Evolutionary conservation across 1,140 invertebrate genomes (phyloP).

Genomic region (Bombus waltoni): DNA sequence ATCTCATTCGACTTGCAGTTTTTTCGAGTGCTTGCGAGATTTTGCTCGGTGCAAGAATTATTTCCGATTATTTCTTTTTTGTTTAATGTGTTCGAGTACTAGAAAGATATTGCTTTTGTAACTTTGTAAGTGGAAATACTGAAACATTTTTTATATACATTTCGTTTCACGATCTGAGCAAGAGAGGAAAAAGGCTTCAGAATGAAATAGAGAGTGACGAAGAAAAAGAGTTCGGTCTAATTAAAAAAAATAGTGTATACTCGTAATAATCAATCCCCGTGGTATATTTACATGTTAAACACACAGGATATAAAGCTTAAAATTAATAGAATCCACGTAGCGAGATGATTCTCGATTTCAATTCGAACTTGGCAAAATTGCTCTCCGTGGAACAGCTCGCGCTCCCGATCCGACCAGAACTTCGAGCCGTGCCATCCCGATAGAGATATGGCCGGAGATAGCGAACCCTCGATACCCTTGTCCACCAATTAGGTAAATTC

Average conservation of each 20-base stretch:
- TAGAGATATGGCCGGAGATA: slow-evolving; percentile 67
- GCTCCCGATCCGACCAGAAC: background rate
- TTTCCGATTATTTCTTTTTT: background rate
- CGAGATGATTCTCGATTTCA: slow-evolving; percentile 60
- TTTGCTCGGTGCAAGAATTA: slow-evolving; percentile 1
- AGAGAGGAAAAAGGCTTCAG: too few relatives aligned
- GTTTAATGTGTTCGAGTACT: background rate
- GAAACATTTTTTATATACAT: background rate
- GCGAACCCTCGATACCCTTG: slow-evolving; percentile 56
- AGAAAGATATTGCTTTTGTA: background rate
- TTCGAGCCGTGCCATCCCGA: slow-evolving; percentile 25
- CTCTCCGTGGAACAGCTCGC: background rate
- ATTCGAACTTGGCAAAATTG: slow-evolving; percentile 62
- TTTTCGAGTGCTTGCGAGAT: background rate
- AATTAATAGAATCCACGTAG: background rate
- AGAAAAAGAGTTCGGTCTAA: too few relatives aligned
- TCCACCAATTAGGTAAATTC: slow-evolving; percentile 72
- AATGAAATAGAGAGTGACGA: too few relatives aligned
- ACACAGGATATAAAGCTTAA: too few relatives aligned
- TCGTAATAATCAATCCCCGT: background rate
- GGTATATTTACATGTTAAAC: background rate
- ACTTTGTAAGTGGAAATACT: background rate
- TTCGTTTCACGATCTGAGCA: background rate
- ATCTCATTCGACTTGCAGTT: slow-evolving; percentile 6
- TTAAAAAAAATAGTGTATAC: background rate